Evolutionary conservation across 1,140 invertebrate genomes (phyloP), one percentile per base, ranked within the genome.

Genomic region (Drosophila punjabiensis): DNA sequence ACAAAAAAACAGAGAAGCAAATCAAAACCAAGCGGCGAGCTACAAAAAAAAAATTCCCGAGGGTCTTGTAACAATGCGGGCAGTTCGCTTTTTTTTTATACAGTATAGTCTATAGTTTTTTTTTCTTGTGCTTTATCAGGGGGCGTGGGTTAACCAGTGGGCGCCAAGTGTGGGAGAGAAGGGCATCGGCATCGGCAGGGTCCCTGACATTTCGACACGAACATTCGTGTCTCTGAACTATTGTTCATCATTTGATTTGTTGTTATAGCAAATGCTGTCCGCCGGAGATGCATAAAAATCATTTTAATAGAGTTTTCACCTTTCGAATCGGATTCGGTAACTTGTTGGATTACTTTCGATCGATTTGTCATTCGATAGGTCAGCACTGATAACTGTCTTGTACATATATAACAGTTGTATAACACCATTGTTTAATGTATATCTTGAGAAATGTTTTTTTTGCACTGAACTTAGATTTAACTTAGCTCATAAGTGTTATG

Each of bases 141-240:
- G 53, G 73, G 63, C 48, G 71, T 65, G 52, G 35, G 52, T n/a
- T 55, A 74, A 53, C 30, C 47, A 43, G 56, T 55, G 76, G 43
- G 64, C 67, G 45, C 45, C 37, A 61, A 37, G 68, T 74, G 55
- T 73, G 68, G 70, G 70, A 48, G 70, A 41, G 70, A 61, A 33
- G 55, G 68, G 45, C 55, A n/a, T 53, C 24, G 52, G 52, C n/a
- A 18, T 33, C n/a, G 32, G 18, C 28, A 48, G 58, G 77, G 79
- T 86, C 79, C 70, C 76, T 87, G 83, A 78, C 82, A 81, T 63
- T 84, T 77, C 58, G 69, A 81, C 78, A 81, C 77, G 77, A 81
- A 81, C 56, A 62, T 76, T 80, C 77, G 77, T 84, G 82, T 69
- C 78, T 79, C 67, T 60, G 28, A 60, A 73, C 67, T 65, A 79